Evolutionary conservation across 30 jellyfish, hydroid and myxozoan species (phyloP).

Genomic region (Aurelia aurita): DNA sequence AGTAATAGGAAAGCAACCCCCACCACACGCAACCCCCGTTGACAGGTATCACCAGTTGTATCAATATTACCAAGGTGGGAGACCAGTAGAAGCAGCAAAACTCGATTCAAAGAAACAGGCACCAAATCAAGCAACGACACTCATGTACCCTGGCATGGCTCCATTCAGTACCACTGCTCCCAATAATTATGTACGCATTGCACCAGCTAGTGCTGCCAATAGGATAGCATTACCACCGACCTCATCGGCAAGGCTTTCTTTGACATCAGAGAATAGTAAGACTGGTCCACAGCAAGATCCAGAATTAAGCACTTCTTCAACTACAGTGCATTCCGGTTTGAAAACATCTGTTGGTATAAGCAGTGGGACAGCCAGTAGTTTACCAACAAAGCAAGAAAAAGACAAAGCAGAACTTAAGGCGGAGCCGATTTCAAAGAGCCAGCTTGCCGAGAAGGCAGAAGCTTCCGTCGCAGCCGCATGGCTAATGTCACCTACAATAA

Average conservation of each 20-base stretch:
- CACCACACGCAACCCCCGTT: conserved; percentile 23
- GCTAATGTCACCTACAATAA: too few species aligned
- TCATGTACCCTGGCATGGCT: conserved; percentile 62
- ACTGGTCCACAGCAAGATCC: not conserved
- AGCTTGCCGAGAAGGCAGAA: not conserved
- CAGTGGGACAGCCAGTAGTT: not conserved
- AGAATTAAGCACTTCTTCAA: not conserved
- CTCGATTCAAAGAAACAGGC: conserved; percentile 18
- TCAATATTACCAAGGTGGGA: conserved; percentile 55
- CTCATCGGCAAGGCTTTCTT: conserved; percentile 5
- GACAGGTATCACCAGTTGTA: conserved; percentile 49
- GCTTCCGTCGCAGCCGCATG: too few species aligned
- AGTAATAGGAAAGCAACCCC: conserved; percentile 71
- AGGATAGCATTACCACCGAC: conserved; percentile 35
- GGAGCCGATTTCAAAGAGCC: not conserved
- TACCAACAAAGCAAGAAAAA: not conserved
- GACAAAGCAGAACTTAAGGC: not conserved
- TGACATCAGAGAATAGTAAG: conserved; percentile 2
- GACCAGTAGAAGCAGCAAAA: conserved; percentile 56
- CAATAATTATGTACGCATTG: conserved; percentile 86
- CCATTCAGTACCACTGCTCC: conserved; percentile 39
- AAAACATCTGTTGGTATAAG: not conserved
- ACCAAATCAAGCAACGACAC: conserved; percentile 32
- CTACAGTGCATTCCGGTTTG: not conserved
- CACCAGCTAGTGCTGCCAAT: conserved; percentile 73